Base-by-base conservation (phyloP, 2,888 invertebrate genomes). In the Erebia palarica region DNA sequence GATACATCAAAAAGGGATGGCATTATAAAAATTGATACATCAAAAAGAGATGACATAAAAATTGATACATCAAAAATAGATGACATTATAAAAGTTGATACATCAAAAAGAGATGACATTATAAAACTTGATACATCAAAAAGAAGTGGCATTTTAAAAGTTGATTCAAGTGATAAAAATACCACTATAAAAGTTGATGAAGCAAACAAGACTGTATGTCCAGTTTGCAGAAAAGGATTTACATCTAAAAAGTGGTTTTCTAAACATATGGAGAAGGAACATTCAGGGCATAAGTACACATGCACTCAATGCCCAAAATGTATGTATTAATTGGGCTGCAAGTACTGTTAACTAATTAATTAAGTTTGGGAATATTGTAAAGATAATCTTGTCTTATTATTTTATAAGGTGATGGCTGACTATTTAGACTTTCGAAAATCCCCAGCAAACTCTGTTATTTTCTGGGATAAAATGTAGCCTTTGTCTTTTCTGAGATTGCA, bases 261-360 rank as follows among this genome's bases (percentile, higher is more conserved):
- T 36, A 90, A 88, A 70, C 92, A 92, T 66, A 83, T 91, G 80
- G 81, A 83, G 53, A 90, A 87, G 51, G 89, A 86, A 69, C 91
- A 91, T 73, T 81, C 81, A 0, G 84, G 83, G 0, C 81, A 80
- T 57, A 86, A 86, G 69, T 87, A 83, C 78, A 75, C 72, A 9
- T 92, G 92, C 76, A 27, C 79, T 49, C 80, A 86, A 47, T 92
- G 92, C 75, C 75, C 84, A 65, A 89, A 89, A 79, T 83, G 92
- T 92, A 78, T 84, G 88, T 84, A 66, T 16, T 10, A 1, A 59
- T 14, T 16, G 8, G 18, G 7, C 5, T 16, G 5, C 14, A 57
- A 16, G 47, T 53, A 18, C 51, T 9, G 7, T 5, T 21, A n/a
- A n/a, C n/a, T n/a, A n/a, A n/a, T n/a, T 13, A 11, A 8, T 9